Base-by-base conservation (phyloP, 2,113 vertebrate species). In the Clarias gariepinus region DNA sequence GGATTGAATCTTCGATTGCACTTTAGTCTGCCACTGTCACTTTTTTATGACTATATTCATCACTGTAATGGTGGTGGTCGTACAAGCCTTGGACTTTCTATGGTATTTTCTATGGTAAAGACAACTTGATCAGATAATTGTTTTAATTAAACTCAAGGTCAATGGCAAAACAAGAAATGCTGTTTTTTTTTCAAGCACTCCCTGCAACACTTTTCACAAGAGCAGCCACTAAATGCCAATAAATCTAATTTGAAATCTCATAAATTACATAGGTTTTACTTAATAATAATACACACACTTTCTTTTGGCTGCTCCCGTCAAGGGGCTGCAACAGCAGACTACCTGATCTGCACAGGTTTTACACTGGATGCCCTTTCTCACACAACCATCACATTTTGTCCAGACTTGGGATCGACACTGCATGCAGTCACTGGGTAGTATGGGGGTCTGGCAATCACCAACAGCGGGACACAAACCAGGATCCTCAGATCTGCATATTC, bases 111-210 rank as follows among this genome's bases (percentile, higher is more conserved):
- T 86, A 90, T 87, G 90, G 90, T 86, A 79, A 90, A 68, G 30
- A 92, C 87, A 82, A 87, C 84, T 91, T 79, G 80, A 79, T 3
- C 58, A 83, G 91, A 93, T 94, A 91, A 94, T 94, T 91, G 93
- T 94, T 92, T 92, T 94, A 94, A 95, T 94, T 94, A 94, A 93
- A 94, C 90, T 91, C 81, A 83, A 87, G 93, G 92, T 94, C 92
- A 92, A 88, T 93, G 88, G 90, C 83, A 93, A 92, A 93, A 94
- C 90, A 92, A 91, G 90, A 90, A 93, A 94, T 92, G 85, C 76
- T 60, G 21, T 88, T 60, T 88, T 82, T 80, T 74, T 69, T 85
- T 88, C 87, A 82, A 90, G 89, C 83, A 87, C 84, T 89, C 84
- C 60, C 83, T n/a, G 87, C 71, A 79, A 73, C 82, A 77, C 21